Evolutionary conservation across 1,140 invertebrate species (phyloP).

Genomic region (Orchesella cincta): DNA sequence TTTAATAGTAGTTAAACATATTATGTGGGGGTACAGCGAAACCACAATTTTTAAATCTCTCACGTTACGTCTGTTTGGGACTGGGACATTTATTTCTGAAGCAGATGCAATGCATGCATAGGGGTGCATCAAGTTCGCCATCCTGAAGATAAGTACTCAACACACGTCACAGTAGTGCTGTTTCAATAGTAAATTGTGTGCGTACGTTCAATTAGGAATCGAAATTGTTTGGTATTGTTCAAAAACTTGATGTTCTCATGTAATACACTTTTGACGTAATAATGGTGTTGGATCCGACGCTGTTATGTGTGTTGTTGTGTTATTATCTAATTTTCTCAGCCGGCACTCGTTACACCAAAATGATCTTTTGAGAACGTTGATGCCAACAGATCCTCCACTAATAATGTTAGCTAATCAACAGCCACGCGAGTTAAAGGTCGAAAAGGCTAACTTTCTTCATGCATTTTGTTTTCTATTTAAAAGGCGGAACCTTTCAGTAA

Average conservation of each 20-base stretch:
- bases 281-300: neutral
- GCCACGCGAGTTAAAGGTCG: no score
- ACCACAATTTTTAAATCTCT: neutral
- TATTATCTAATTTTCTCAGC: neutral
- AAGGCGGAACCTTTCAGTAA: constrained; percentile 10
- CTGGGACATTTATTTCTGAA: no score
- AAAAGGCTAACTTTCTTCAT: constrained; percentile 11
- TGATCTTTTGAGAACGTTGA: no score
- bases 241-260: neutral
- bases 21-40: neutral
- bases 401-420: neutral
- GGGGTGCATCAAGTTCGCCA: no score
- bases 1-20: neutral
- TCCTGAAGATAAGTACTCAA: no score
- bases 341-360: neutral
- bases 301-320: neutral
- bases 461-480: constrained; percentile 14
- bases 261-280: neutral
- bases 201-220: neutral
- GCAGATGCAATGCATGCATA: no score
- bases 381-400: neutral
- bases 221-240: neutral
- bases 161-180: no score
- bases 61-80: no score
- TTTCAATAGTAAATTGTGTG: no score